phyloP scores from a whole-genome alignment of 37 sponge, comb jelly and placozoan species.

The Haliclona indistincta region DNA sequence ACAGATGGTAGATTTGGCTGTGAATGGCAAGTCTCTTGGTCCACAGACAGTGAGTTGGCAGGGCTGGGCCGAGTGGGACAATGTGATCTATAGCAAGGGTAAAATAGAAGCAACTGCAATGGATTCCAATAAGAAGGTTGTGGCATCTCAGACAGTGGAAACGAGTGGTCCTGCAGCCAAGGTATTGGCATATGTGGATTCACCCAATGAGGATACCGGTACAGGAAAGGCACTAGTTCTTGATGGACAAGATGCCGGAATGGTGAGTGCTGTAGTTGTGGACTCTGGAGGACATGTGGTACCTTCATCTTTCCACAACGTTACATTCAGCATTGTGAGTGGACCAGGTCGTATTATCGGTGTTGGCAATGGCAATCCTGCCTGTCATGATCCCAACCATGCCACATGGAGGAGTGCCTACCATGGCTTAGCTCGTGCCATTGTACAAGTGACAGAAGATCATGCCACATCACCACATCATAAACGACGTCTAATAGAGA shows the following conservation, averaged over 20 bases:
- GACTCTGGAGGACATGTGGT: conserved; percentile 38
- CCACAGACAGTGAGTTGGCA: conserved; percentile 22
- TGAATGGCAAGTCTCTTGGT: conserved; percentile 58
- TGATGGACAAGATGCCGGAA: conserved; percentile 66
- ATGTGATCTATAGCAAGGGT: conserved; percentile 25
- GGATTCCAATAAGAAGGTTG: conserved; percentile 1
- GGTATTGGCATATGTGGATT: conserved; percentile 26
- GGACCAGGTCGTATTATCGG: conserved; percentile 63
- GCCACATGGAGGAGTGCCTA: conserved; percentile 72
- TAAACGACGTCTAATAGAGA: conserved; percentile 38
- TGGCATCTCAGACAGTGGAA: conserved; percentile 42
- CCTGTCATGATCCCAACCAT: conserved; percentile 65
- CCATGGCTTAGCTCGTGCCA: conserved; percentile 62
- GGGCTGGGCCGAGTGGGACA: conserved; percentile 51
- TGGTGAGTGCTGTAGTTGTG: conserved; percentile 52
- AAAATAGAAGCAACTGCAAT: conserved; percentile 40
- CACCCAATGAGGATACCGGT: conserved; percentile 34
- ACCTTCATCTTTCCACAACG: conserved; percentile 37
- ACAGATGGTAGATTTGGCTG: conserved; percentile 36
- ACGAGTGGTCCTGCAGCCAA: conserved; percentile 28
- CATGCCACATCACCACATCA: conserved; percentile 23
- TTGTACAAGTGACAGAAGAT: conserved; percentile 50
- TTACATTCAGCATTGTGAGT: conserved; percentile 50
- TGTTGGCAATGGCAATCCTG: conserved; percentile 65
- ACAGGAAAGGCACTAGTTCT: conserved; percentile 58